These are phyloP conservation scores for Gasteruption jaculator DNA, from an alignment of 2,888 invertebrate genomes.

Conservation along the genomic window DNA sequence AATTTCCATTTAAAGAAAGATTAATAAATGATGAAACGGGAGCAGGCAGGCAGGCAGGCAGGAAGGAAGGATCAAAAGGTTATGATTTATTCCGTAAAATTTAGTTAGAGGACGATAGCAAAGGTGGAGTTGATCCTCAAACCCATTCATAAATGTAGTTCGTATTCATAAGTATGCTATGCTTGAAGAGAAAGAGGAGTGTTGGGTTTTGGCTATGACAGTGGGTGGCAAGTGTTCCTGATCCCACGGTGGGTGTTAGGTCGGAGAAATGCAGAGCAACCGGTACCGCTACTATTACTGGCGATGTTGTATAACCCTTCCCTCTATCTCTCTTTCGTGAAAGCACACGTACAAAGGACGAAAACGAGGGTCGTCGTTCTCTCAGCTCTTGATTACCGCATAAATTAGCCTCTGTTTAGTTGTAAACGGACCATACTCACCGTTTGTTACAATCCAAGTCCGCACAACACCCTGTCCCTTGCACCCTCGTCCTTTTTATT, in stretches of 20 bases:
- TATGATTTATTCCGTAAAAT: no score
- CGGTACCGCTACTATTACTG: constrained; percentile 9
- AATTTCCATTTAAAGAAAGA: no score
- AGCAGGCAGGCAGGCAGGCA: no score
- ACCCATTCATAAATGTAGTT: no score
- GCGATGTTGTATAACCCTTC: constrained; percentile 17
- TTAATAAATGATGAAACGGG: no score
- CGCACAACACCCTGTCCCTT: neutral
- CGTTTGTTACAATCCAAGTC: constrained; percentile 26
- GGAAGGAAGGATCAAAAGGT: no score
- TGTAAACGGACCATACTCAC: constrained; percentile 32
- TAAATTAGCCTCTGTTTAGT: constrained; percentile 44
- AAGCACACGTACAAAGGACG: constrained; percentile 33
- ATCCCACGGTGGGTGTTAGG: constrained; percentile 35
- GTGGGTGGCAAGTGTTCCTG: constrained; percentile 37
- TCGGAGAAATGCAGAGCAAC: constrained; percentile 26
- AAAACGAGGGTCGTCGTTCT: constrained; percentile 28
- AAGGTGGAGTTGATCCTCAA: no score
- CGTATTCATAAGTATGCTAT: constrained; percentile 39
- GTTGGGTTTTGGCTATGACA: constrained; percentile 15
- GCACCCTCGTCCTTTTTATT: no score
- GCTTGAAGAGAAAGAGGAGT: neutral
- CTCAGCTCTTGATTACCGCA: constrained; percentile 39
- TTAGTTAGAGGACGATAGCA: no score
- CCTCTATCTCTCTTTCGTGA: no score